These are phyloP conservation scores for Spodoptera exigua DNA, from an alignment of 2,888 invertebrate species.

Conservation along the genomic window DNA sequence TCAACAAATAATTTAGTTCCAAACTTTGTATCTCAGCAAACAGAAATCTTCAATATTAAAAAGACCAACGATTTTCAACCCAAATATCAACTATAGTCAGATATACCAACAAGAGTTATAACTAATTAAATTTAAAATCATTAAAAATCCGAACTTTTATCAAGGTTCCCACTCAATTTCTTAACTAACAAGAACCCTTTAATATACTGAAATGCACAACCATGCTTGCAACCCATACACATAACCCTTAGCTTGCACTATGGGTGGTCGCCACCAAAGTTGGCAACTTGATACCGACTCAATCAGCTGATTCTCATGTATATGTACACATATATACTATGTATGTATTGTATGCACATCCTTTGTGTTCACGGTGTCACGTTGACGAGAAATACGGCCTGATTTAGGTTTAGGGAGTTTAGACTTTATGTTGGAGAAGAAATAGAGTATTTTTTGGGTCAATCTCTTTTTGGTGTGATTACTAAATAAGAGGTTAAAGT, in stretches of 20 bases:
- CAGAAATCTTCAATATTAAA: too few relatives aligned
- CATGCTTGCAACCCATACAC: slow-evolving; percentile 4
- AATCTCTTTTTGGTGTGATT: too few relatives aligned
- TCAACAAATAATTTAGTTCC: too few relatives aligned
- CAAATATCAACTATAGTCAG: too few relatives aligned
- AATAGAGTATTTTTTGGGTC: background rate
- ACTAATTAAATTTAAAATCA: too few relatives aligned
- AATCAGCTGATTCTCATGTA: slow-evolving; percentile 52
- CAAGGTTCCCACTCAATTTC: too few relatives aligned
- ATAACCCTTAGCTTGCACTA: slow-evolving; percentile 34
- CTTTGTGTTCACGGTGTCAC: slow-evolving; percentile 25
- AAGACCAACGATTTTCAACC: too few relatives aligned
- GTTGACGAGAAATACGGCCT: slow-evolving; percentile 40
- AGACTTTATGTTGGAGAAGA: background rate
- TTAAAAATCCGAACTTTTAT: too few relatives aligned
- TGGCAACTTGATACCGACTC: slow-evolving; percentile 42
- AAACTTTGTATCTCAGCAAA: too few relatives aligned
- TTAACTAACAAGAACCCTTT: background rate
- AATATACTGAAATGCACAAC: slow-evolving; percentile 1
- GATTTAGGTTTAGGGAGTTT: slow-evolving; percentile 4
- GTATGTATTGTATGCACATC: slow-evolving; percentile 10
- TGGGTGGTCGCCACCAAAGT: slow-evolving; percentile 58
- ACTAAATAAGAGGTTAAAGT: too few relatives aligned
- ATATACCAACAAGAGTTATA: too few relatives aligned
- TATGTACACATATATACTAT: background rate